Conservation (phyloP, 1,140 invertebrate genomes). For the Papilio glaucus region DNA sequence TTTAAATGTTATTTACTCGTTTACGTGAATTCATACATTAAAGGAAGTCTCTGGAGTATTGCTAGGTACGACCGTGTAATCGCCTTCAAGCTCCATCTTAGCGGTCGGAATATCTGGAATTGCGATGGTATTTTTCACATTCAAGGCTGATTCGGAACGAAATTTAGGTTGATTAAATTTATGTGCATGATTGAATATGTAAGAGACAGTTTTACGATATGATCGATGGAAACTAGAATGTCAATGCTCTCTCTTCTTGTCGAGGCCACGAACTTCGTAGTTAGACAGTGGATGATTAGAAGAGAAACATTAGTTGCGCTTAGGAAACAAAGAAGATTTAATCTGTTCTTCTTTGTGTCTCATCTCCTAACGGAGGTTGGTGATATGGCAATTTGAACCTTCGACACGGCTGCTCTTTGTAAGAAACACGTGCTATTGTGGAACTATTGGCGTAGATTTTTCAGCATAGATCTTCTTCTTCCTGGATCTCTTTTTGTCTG, state of each 20-base stretch:
- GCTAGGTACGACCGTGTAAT: not conserved
- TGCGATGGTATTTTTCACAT: not conserved
- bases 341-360: no score
- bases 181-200: not conserved
- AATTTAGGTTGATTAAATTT: not conserved
- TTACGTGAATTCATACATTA: conserved; percentile 24
- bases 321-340: no score
- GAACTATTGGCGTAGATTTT: no score
- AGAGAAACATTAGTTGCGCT: no score
- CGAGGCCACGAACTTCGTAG: no score
- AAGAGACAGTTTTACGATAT: not conserved
- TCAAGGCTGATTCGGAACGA: not conserved
- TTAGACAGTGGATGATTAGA: no score
- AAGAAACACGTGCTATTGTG: no score
- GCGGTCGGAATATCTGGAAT: not conserved
- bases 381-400: no score
- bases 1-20: conserved; percentile 18
- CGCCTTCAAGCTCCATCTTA: not conserved
- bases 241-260: not conserved
- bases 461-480: no score
- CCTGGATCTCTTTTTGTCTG: no score
- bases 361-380: no score
- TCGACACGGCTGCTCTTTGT: no score
- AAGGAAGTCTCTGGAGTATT: conserved; percentile 20
- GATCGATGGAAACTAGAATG: not conserved